These are phyloP conservation scores for Steinernema khuongi DNA, from an alignment of 1,140 invertebrate genomes.

Conservation along the genomic window DNA sequence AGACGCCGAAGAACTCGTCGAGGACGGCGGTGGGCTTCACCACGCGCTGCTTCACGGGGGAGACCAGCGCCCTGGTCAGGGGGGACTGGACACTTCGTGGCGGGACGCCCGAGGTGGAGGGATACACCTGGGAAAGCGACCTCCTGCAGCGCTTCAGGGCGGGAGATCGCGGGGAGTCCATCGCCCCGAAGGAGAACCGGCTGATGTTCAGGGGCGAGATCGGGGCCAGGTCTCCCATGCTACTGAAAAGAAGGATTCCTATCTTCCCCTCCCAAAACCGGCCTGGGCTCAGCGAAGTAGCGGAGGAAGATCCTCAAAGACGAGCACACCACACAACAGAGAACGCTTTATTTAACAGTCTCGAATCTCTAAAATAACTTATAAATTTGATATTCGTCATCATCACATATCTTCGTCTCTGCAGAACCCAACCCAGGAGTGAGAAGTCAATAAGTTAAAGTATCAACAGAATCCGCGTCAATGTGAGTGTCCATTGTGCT, in stretches of 20 bases:
- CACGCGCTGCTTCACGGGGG: neutral
- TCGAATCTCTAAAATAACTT: neutral
- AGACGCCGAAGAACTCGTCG: conserved; percentile 58
- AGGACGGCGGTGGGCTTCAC: conserved; percentile 24
- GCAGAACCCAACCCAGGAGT: neutral
- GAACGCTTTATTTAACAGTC: neutral
- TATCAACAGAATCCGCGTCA: neutral
- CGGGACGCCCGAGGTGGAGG: neutral
- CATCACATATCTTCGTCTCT: neutral
- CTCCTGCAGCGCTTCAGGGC: neutral
- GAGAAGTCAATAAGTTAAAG: neutral
- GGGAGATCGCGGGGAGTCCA: neutral
- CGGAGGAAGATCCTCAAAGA: no score
- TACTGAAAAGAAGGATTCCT: neutral
- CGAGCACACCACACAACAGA: neutral
- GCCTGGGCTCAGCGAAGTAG: no score
- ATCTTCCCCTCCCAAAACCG: neutral
- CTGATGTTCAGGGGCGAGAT: conserved; percentile 3
- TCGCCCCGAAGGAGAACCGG: neutral
- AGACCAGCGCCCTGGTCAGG: neutral
- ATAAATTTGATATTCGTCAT: neutral
- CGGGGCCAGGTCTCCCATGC: neutral
- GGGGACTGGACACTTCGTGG: neutral
- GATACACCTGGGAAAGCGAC: neutral
- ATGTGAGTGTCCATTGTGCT: neutral